Base-by-base conservation (phyloP, 2,113 vertebrate genomes). In the Aspidoscelis tigris region DNA sequence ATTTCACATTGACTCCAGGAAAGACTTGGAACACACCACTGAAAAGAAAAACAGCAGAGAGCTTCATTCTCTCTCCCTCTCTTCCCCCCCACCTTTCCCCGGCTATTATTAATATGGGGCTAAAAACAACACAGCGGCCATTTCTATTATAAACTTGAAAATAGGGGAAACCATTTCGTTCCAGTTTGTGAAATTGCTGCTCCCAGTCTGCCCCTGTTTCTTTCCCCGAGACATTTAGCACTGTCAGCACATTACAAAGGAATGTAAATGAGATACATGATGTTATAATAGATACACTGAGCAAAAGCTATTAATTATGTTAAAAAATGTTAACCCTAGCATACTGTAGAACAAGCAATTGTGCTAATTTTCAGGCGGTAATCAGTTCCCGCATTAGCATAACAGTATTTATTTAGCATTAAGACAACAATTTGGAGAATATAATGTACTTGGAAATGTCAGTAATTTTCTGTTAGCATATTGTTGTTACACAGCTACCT, bases 1-100 rank as follows among this genome's bases (percentile, higher is more conserved):
- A 95, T 97, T 96, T 96, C 95, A 96, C 92, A 90, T 95, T 94
- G 94, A 95, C 94, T 96, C 93, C 93, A 90, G 94, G 92, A 96
- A 96, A 95, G 90, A 86, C 92, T 94, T 91, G 92, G 92, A 95
- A 95, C 93, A 94, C 91, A 87, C 91, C 93, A 90, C 85, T 73
- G 89, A 95, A 91, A 95, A 91, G 90, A 91, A 93, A 91, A 94
- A 86, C 74, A 83, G 87, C 86, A 18, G 53, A 88, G 69, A 91
- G 82, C 90, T 86, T 92, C 91, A 82, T 88, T 93, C 76, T 91
- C 90, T 9, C 70, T 3, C 11, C 58, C 9, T 14, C 5, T 87
- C 86, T 91, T 94, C 93, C 89, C 91, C 1, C 93, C 9, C 8
- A 2, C 87, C 86, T 91, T 94, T 94, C 89, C 91, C 1, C 93